Evolutionary conservation across 2,113 vertebrate species (phyloP).

Genomic region (Zosterops japonicus): DNA sequence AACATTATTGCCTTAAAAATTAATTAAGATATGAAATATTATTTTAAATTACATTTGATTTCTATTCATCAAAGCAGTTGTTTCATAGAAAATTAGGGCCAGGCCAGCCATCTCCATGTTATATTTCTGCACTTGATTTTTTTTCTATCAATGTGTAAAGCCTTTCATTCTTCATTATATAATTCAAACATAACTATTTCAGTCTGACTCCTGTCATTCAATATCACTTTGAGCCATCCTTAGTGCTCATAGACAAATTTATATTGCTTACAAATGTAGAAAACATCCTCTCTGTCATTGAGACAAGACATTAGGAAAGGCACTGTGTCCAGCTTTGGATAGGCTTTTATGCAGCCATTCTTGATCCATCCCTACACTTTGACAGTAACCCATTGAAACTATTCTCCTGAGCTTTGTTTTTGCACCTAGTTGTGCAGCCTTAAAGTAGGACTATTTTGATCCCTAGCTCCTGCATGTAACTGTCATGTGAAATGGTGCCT

Average conservation of each 20-base stretch:
- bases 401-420: conserved; percentile 1
- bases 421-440: neutral
- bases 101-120: neutral
- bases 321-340: neutral
- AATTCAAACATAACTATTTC: neutral
- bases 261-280: neutral
- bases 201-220: neutral
- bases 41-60: neutral
- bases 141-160: neutral
- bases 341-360: neutral
- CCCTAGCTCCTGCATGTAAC: neutral
- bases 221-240: neutral
- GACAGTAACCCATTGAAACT: neutral
- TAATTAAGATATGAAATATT: neutral
- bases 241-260: neutral
- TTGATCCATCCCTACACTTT: neutral
- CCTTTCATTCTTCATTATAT: neutral
- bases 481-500: conserved; percentile 6
- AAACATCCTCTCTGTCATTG: neutral
- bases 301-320: neutral
- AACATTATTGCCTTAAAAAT: neutral
- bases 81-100: neutral
- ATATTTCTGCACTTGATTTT: neutral
- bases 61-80: neutral
- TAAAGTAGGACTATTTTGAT: neutral